Base-by-base conservation (phyloP, 2,113 vertebrate species). In the Strix aluco region DNA sequence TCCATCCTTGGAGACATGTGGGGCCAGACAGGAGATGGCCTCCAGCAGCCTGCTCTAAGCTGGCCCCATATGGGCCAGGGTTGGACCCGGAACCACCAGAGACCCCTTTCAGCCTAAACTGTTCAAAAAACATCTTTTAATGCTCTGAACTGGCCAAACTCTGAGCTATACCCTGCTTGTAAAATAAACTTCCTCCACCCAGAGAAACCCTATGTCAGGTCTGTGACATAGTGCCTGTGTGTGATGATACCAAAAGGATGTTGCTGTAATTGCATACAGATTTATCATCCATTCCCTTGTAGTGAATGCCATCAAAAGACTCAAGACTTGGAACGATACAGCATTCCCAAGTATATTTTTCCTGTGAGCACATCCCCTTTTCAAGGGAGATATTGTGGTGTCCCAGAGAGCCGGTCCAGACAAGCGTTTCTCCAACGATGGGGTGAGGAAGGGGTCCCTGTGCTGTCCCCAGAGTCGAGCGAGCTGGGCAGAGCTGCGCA, bases 401-500 rank as follows among this genome's bases (percentile, higher is more conserved):
- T 54, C 77, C 58, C 62, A 67, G 73, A 23, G 58, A 58, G 26
- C n/a, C 61, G 74, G 17, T 52, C 47, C 85, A 54, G 69, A 15
- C 25, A 46, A 62, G 38, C 13, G 30, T 22, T 63, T 21, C 25
- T 47, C 40, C 17, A 38, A 79, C 1, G 0, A 38, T 23, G 46
- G 18, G 30, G 25, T 58, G 42, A 82, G 42, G 61, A 82, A 54
- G 17, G 25, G 11, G 5, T 82, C 22, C 27, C 55, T 2, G 3
- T 49, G 58, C 32, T 2, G 0, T 18, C 26, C 78, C 36, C 2
- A 1, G 57, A 25, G 47, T 22, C 0, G 3, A 79, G 65, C 0
- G 1, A 34, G 32, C 30, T 46, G 73, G 55, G 38, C 25, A 90
- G 70, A 93, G 3, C 72, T 5, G 4, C 34, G 34, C 6, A 51